Percentiles rank a stretch among this genome's conserved stretches.
phyloP scores from a whole-genome alignment of 2,888 invertebrate genomes.

The Macroteleia sp. region DNA sequence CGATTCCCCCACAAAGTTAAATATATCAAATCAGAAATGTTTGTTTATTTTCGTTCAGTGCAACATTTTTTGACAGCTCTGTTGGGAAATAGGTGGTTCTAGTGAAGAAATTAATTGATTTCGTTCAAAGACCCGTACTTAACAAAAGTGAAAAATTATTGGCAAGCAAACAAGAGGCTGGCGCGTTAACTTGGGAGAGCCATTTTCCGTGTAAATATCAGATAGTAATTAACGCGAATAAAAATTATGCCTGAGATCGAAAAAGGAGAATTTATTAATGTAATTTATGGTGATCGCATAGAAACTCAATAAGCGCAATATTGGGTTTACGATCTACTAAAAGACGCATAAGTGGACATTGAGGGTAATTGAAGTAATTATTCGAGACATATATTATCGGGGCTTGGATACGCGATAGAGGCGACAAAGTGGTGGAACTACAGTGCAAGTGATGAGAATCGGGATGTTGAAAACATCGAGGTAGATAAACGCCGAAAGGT shows the following conservation, averaged over 20 bases:
- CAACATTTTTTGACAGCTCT: constrained; percentile 13
- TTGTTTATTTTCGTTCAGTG: constrained; percentile 43
- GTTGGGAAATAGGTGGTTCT: constrained; percentile 18
- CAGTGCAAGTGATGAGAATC: constrained; percentile 11
- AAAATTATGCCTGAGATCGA: constrained; percentile 25
- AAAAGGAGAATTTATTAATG: constrained; percentile 43
- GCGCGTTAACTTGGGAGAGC: not conserved
- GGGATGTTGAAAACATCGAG: constrained; percentile 54
- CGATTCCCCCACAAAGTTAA: constrained; percentile 13
- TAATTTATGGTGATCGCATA: constrained; percentile 32
- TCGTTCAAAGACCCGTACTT: constrained; percentile 8
- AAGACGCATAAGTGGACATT: constrained; percentile 45
- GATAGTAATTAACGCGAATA: constrained; percentile 33
- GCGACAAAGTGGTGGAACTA: constrained; percentile 30
- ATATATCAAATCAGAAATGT: constrained; percentile 33
- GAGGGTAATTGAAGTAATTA: constrained; percentile 54
- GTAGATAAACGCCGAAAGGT: constrained; percentile 25
- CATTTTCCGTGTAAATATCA: constrained; percentile 41
- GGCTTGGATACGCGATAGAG: constrained; percentile 18
- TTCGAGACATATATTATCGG: constrained; percentile 50
- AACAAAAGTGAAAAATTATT: constrained; percentile 5
- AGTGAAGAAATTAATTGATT: constrained; percentile 14
- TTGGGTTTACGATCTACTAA: constrained; percentile 52
- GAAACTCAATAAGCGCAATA: constrained; percentile 25
- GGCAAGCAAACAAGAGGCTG: constrained; percentile 20